Percentiles rank a stretch among this genome's conserved stretches.
Evolutionary conservation across 2,888 invertebrate species (phyloP).

Genomic region (Eupelmus urozonus): DNA sequence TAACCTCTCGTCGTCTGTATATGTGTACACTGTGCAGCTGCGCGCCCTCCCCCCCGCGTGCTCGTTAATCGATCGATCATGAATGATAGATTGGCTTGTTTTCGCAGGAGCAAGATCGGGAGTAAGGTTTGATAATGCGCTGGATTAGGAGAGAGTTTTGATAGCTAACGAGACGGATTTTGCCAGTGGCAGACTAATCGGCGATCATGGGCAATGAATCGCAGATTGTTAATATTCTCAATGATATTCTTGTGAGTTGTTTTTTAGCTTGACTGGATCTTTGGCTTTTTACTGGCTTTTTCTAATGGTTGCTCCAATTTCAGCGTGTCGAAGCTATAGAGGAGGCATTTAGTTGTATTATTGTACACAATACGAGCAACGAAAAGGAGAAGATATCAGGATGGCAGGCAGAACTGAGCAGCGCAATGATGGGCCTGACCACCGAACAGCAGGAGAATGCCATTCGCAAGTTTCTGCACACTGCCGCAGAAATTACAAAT

Average conservation of each 20-base stretch:
- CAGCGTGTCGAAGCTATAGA: slow-evolving; percentile 91
- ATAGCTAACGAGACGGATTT: too few relatives aligned
- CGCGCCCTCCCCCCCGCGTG: too few relatives aligned
- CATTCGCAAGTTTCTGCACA: slow-evolving; percentile 85
- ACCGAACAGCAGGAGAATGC: slow-evolving; percentile 87
- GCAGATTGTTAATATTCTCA: slow-evolving; percentile 82
- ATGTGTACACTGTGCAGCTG: neutral
- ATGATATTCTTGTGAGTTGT: slow-evolving; percentile 82
- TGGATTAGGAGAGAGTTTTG: too few relatives aligned
- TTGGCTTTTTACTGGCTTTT: neutral
- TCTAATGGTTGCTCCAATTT: slow-evolving; percentile 65
- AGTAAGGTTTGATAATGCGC: neutral
- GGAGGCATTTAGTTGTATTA: slow-evolving; percentile 92
- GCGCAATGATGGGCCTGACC: slow-evolving; percentile 82
- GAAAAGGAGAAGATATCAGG: slow-evolving; percentile 84
- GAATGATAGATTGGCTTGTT: slow-evolving; percentile 28
- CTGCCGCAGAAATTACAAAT: slow-evolving; percentile 86
- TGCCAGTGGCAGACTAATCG: too few relatives aligned
- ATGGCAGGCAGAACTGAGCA: slow-evolving; percentile 85
- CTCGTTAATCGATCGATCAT: neutral
- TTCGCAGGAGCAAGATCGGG: slow-evolving; percentile 10
- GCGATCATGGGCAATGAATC: slow-evolving; percentile 80
- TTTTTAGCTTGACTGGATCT: neutral
- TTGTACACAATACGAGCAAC: slow-evolving; percentile 86
- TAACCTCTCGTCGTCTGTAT: slow-evolving; percentile 38